These are phyloP conservation scores for Aplodontia rufa DNA, from an alignment of 2,113 vertebrate genomes.

Conservation along the genomic window DNA sequence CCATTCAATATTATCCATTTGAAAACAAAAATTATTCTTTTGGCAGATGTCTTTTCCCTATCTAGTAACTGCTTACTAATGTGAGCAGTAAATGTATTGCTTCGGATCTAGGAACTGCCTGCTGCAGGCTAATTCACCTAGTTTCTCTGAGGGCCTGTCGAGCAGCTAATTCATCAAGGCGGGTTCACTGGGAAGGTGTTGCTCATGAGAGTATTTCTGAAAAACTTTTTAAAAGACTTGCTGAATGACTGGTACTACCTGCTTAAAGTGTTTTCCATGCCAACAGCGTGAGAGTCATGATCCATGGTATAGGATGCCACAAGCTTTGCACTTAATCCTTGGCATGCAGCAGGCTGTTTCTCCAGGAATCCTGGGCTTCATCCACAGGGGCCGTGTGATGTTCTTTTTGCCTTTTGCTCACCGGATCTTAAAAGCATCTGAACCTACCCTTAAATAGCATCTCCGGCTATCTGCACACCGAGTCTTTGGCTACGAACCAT, in stretches of 20 bases:
- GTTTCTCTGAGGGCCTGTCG: not conserved
- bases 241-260: not conserved
- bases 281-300: not conserved
- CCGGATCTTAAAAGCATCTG: not conserved
- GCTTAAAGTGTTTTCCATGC: not conserved
- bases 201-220: not conserved
- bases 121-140: not conserved
- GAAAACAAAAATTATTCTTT: slow-evolving; percentile 37
- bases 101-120: not conserved
- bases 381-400: not conserved
- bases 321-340: not conserved
- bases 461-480: not conserved
- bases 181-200: not conserved
- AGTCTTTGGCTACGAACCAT: not conserved
- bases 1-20: not conserved
- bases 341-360: not conserved
- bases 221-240: not conserved
- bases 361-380: not conserved
- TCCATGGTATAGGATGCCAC: not conserved
- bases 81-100: not conserved
- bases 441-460: not conserved
- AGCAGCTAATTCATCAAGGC: slow-evolving; percentile 12
- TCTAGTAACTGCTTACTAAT: not conserved
- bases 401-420: not conserved
- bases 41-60: not conserved